Base-by-base conservation (phyloP, 1,140 invertebrate species). In the Belonocnema kinseyi region DNA sequence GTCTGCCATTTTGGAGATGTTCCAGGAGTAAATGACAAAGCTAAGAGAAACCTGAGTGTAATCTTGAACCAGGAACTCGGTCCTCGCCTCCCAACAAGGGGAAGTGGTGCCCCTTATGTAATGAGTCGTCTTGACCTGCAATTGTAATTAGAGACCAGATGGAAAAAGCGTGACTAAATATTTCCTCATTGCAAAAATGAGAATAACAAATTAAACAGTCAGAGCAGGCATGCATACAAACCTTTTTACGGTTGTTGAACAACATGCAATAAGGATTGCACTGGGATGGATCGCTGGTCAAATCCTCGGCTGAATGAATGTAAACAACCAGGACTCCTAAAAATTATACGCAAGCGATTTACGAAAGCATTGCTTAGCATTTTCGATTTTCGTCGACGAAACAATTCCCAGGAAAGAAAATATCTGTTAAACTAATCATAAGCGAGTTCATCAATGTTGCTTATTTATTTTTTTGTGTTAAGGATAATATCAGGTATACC, bases 201-300 rank as follows among this genome's bases (percentile, higher is more conserved):
- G 26, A 40, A 74, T 17, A 56, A 40, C 21, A 33, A 10, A 4
- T 70, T 17, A 74, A 40, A 14, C 54, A 16, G 19, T 70, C 19
- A 50, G 50, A 21, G 17, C 50, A 19, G 50, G 72, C 72, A 73
- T 73, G 51, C 77, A 73, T 56, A 77, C 84, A 83, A 85, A 93
- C 93, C 90, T 93, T 93, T 74, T 91, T 90, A 33, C 92, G 89
- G 79, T 93, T 92, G 82, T 89, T 92, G 85, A 93, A 93, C 10
- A 93, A 79, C 53, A 93, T 90, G 85, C 93, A 93, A 77, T 93
- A 93, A 5, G 93, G 92, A 87, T 93, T 93, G 14, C 93, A 93
- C 2, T 92, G 91, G 40, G 87, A 85, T 70, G 84, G 86, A 77
- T 93, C 92, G 56, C 89, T 85, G 50, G 85, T 89, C 6, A 93